Conservation (phyloP, 1,140 invertebrate species). For the Monochamus saltuarius region DNA sequence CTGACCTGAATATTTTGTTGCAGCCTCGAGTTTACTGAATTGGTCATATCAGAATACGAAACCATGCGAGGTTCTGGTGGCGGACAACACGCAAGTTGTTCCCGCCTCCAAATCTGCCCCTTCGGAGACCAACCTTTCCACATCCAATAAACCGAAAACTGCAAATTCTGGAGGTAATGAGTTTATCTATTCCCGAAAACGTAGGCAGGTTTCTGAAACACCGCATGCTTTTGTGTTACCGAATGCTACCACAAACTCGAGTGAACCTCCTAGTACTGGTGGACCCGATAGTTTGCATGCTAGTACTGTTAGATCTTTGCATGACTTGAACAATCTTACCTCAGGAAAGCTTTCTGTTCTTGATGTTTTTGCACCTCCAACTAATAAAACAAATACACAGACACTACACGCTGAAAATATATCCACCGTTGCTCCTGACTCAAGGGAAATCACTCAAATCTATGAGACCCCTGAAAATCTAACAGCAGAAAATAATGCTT, state of each 20-base stretch:
- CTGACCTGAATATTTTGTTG: slow-evolving; percentile 41
- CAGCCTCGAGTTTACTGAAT: slow-evolving; percentile 77
- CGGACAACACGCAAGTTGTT: slow-evolving; percentile 67
- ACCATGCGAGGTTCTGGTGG: slow-evolving; percentile 79
- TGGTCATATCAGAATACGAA: slow-evolving; percentile 78
- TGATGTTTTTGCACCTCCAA: slow-evolving; percentile 9
- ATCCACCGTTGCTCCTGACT: background rate
- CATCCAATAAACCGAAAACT: slow-evolving; percentile 56
- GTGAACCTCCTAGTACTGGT: slow-evolving; percentile 22
- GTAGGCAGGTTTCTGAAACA: slow-evolving; percentile 43
- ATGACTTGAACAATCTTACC: slow-evolving; percentile 23
- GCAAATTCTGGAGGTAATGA: slow-evolving; percentile 61
- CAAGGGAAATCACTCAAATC: background rate
- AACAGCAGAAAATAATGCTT: background rate
- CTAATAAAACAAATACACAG: background rate
- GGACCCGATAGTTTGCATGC: slow-evolving; percentile 42
- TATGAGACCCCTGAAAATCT: background rate
- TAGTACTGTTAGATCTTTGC: slow-evolving; percentile 29
- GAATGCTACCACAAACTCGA: slow-evolving; percentile 28
- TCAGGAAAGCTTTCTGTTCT: slow-evolving; percentile 19
- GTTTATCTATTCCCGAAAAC: slow-evolving; percentile 42
- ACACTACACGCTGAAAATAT: too few species aligned
- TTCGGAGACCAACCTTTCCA: slow-evolving; percentile 64
- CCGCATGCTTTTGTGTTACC: slow-evolving; percentile 45
- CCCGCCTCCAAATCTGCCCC: slow-evolving; percentile 63